Evolutionary conservation across 2,113 vertebrate species (phyloP), one percentile per base, ranked within the genome.

Genomic region (Sitta europaea): DNA sequence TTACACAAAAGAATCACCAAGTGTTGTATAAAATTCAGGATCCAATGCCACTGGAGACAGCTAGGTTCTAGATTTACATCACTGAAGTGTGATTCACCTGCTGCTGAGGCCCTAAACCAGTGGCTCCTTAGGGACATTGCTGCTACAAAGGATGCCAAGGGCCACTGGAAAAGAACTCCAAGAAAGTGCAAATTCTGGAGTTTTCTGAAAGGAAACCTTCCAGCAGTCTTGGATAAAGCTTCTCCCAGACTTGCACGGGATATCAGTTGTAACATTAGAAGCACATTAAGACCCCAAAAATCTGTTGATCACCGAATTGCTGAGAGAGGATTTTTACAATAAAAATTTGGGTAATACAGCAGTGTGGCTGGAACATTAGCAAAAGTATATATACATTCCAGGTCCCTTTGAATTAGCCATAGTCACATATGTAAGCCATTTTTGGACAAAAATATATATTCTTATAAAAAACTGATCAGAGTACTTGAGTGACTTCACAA

Each of bases 381-480:
- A 98, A 98, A 98, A 98, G 98, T 98, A 97, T 98, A 98, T 98
- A 95, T 98, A 98, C 98, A 98, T 98, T 98, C 97, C 97, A 97
- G 97, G 97, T 98, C 97, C 97, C 97, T 98, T 96, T 97, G 98
- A 98, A 97, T 97, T 97, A 98, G 98, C 98, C 98, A 98, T 98
- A 98, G 98, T 97, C 98, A 98, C 97, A 94, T 98, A 98, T 94
- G 98, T 98, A 98, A 94, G 97, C 97, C 94, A 87, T 97, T 97
- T 98, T 96, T 98, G 98, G 98, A 98, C 98, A 98, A 98, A 98
- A 98, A 98, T 98, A 98, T 97, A 98, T 98, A 97, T 98, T 98
- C 97, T 98, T 98, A 98, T 98, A 98, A 98, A 98, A 98, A 98
- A 98, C 97, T 95, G 98, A 98, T 97, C 97, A 97, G 96, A 96